Evolutionary conservation across 2,888 invertebrate species (phyloP).

Genomic region (Philopedon plagiatum): DNA sequence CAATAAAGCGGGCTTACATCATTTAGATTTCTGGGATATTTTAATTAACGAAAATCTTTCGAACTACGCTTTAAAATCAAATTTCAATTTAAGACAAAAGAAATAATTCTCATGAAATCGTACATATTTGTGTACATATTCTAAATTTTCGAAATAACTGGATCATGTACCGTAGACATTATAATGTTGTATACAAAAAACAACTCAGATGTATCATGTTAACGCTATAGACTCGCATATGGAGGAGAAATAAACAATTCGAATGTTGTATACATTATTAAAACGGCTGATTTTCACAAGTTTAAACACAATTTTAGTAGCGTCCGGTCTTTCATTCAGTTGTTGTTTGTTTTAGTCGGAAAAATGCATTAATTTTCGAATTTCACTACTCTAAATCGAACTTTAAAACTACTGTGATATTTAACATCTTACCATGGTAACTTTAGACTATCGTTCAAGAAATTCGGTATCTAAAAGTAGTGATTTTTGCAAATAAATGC

Average conservation of each 20-base stretch:
- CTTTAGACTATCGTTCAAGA: background rate
- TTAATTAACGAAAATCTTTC: background rate
- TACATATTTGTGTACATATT: background rate
- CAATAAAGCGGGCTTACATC: constrained; percentile 5
- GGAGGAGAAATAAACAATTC: constrained; percentile 33
- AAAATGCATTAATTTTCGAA: constrained; percentile 29
- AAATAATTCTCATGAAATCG: background rate
- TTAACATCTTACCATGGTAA: background rate
- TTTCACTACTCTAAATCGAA: background rate
- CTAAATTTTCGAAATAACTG: constrained; percentile 23
- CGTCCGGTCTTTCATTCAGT: constrained; percentile 41
- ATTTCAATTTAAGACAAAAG: no score
- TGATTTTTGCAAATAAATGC: no score
- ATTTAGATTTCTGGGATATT: background rate
- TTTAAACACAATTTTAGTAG: constrained; percentile 43
- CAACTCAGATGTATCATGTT: constrained; percentile 37
- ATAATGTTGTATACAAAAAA: constrained; percentile 14
- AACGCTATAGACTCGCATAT: constrained; percentile 38
- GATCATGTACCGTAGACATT: background rate
- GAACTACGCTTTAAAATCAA: no score
- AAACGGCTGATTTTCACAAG: constrained; percentile 32
- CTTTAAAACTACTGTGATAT: background rate
- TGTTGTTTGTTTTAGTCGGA: constrained; percentile 39
- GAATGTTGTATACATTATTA: constrained; percentile 37
- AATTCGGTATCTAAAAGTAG: no score